Percentiles rank a stretch among this genome's conserved stretches.
These are phyloP conservation scores for Coleophora deauratella DNA, from an alignment of 2,888 invertebrate genomes.

Conservation along the genomic window DNA sequence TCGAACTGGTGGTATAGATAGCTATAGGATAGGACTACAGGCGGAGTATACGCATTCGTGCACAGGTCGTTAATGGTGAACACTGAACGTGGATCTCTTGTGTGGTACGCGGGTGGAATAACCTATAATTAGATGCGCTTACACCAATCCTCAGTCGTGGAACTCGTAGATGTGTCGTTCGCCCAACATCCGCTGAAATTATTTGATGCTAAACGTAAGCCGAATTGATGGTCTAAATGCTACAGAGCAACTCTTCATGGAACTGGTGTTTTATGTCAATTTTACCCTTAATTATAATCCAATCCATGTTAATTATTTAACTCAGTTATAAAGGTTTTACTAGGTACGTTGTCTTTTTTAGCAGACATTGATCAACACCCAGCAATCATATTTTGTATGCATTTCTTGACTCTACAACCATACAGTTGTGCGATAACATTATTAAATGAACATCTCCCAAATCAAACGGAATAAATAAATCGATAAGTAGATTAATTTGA, in stretches of 20 bases:
- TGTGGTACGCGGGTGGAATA: slow-evolving; percentile 65
- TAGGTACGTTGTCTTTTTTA: no score
- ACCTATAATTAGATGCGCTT: slow-evolving; percentile 71
- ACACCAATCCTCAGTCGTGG: slow-evolving; percentile 52
- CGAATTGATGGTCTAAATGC: slow-evolving; percentile 9
- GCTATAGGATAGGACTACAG: slow-evolving; percentile 22
- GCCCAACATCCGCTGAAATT: slow-evolving; percentile 42
- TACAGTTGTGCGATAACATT: no score
- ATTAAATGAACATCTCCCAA: no score
- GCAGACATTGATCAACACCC: no score
- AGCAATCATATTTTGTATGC: no score
- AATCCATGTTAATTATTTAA: no score
- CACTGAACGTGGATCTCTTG: slow-evolving; percentile 62
- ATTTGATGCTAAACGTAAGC: slow-evolving; percentile 26
- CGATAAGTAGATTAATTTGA: neutral
- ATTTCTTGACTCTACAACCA: no score
- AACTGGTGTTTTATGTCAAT: no score
- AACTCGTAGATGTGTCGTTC: slow-evolving; percentile 55
- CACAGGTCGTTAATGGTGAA: slow-evolving; percentile 48
- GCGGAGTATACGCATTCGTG: slow-evolving; percentile 51
- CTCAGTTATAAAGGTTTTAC: no score
- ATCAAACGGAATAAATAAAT: neutral
- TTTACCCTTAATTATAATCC: no score
- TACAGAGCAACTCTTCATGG: no score
- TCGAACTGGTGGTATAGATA: slow-evolving; percentile 6